Percentiles rank a stretch among this genome's conserved stretches.
phyloP scores from a whole-genome alignment of 2,113 vertebrate species.

The Sceloporus tristichus region DNA sequence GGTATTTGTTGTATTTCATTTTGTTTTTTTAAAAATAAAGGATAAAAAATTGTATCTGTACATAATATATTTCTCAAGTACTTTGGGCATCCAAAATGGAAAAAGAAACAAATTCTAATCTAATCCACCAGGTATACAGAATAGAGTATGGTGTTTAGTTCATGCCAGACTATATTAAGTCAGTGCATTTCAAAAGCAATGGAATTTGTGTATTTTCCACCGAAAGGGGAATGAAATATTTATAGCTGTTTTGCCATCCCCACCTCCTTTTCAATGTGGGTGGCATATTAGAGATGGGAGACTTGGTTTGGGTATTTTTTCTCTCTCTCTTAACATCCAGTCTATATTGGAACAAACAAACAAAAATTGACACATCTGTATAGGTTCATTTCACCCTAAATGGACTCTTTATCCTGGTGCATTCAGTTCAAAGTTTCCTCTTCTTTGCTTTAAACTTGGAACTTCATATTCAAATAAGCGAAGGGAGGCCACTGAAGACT shows the following conservation, averaged over 20 bases:
- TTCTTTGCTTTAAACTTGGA: background rate
- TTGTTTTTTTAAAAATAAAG: background rate
- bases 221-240: constrained; percentile 37
- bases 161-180: constrained; percentile 39
- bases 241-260: constrained; percentile 13
- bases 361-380: background rate
- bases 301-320: no score
- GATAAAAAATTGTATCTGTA: background rate
- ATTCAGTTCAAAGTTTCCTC: background rate
- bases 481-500: no score
- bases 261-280: background rate
- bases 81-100: constrained; percentile 2
- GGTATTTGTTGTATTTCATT: background rate
- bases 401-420: background rate
- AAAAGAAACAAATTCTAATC: constrained; percentile 42
- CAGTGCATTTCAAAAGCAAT: constrained; percentile 40
- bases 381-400: background rate
- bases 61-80: constrained; percentile 23
- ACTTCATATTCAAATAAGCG: no score
- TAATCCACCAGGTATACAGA: constrained; percentile 35
- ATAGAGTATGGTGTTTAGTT: constrained; percentile 20
- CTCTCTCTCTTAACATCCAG: background rate
- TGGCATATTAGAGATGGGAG: background rate
- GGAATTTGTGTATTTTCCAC: constrained; percentile 27
- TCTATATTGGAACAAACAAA: background rate